A percentile compares a stretch with the other conserved stretches of the same genome.
Evolutionary conservation across 2,113 vertebrate species (phyloP).

Genomic region (Athene noctua): DNA sequence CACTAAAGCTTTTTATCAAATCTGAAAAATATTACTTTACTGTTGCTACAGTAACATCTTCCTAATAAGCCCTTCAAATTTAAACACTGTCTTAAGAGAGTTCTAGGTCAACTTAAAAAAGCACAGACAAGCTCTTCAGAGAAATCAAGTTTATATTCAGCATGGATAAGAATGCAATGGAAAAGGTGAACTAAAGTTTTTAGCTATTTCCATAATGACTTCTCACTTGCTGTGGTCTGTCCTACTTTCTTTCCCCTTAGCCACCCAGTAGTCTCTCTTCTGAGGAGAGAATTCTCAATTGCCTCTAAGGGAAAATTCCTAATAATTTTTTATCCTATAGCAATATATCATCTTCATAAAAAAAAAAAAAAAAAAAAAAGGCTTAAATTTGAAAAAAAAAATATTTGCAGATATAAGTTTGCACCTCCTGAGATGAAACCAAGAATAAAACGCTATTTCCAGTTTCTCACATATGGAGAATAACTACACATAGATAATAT

Average conservation of each 20-base stretch:
- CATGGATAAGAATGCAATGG: background rate
- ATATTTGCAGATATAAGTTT: constrained; percentile 37
- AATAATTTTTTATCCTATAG: constrained; percentile 11
- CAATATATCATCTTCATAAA: background rate
- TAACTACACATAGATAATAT: constrained; percentile 11
- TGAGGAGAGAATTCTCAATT: background rate
- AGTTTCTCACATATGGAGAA: background rate
- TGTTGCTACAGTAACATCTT: background rate
- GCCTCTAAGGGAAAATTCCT: background rate
- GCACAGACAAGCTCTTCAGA: background rate
- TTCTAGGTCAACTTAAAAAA: constrained; percentile 31
- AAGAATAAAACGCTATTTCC: constrained; percentile 18
- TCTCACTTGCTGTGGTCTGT: constrained; percentile 42
- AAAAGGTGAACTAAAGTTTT: constrained; percentile 49
- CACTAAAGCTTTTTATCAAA: background rate
- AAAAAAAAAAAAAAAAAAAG: background rate
- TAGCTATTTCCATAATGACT: constrained; percentile 29
- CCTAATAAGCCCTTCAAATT: background rate
- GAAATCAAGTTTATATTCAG: constrained; percentile 3
- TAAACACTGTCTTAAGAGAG: background rate
- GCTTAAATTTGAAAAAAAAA: background rate
- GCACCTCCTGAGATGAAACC: background rate
- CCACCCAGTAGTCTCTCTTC: background rate
- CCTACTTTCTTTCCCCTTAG: constrained; percentile 32
- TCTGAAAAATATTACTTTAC: background rate